Evolutionary conservation across 2,113 vertebrate species (phyloP).

Genomic region (Alethe castanea): DNA sequence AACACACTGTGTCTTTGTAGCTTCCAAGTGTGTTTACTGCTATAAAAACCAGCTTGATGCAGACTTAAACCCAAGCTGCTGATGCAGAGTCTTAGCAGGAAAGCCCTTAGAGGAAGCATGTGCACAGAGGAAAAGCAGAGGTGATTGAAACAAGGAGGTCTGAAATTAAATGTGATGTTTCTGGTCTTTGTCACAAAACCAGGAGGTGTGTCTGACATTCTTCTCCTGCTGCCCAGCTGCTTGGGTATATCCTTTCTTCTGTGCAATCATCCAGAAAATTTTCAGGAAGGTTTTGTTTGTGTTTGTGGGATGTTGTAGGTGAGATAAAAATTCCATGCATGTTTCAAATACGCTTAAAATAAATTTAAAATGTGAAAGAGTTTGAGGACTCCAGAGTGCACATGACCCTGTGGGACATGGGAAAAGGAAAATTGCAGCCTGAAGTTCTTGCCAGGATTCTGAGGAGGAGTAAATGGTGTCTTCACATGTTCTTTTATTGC

Average conservation of each 20-base stretch:
- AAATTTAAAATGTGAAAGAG: neutral
- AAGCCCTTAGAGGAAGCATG: neutral
- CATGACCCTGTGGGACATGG: neutral
- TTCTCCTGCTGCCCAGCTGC: neutral
- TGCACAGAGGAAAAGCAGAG: neutral
- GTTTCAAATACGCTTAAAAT: neutral
- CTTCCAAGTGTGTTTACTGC: neutral
- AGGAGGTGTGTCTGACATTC: neutral
- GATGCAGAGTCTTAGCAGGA: neutral
- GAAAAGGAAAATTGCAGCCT: neutral
- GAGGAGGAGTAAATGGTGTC: neutral
- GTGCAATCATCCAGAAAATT: neutral
- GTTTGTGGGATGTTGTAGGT: neutral
- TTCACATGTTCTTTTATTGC: neutral
- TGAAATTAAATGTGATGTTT: neutral
- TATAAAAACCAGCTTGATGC: neutral
- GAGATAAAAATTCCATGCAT: neutral
- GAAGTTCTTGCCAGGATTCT: neutral
- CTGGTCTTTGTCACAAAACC: neutral
- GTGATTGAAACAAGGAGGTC: neutral
- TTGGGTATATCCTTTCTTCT: neutral
- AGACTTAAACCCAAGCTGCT: conserved; percentile 10
- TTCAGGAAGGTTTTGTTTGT: neutral
- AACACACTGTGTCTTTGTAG: neutral
- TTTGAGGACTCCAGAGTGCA: neutral